Percentiles rank a stretch among this genome's conserved stretches.
phyloP scores from a whole-genome alignment of 2,888 invertebrate genomes.

The Mesopsocus fuscifrons region DNA sequence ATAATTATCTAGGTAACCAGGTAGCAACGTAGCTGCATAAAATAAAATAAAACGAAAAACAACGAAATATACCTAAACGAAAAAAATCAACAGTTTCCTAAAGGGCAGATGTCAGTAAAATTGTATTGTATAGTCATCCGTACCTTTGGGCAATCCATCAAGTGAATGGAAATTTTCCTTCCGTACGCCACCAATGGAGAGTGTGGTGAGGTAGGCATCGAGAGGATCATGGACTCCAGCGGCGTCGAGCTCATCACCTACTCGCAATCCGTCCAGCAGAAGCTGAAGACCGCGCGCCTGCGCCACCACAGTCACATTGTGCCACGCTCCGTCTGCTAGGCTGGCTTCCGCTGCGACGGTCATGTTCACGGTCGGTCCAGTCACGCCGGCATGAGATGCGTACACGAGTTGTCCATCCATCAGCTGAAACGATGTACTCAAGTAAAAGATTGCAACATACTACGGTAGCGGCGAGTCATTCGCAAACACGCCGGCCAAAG shows the following conservation, averaged over 20 bases:
- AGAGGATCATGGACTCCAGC: constrained; percentile 80
- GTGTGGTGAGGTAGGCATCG: constrained; percentile 67
- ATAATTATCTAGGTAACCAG: no score
- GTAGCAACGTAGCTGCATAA: no score
- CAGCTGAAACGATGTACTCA: constrained; percentile 29
- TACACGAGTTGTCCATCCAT: constrained; percentile 58
- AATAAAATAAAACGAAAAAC: no score
- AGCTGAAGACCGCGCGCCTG: constrained; percentile 50
- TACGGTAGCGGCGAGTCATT: no score
- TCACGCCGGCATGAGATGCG: constrained; percentile 51
- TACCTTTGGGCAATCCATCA: constrained; percentile 21
- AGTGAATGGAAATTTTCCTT: constrained; percentile 36
- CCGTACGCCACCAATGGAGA: constrained; percentile 62
- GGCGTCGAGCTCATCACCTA: constrained; percentile 71
- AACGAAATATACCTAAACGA: no score
- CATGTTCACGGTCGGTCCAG: constrained; percentile 54
- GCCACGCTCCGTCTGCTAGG: constrained; percentile 73
- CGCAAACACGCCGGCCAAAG: no score
- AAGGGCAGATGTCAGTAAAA: no score
- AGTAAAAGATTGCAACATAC: no score
- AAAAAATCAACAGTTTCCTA: no score
- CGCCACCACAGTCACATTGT: constrained; percentile 60
- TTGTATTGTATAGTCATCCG: no score
- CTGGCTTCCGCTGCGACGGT: constrained; percentile 34
- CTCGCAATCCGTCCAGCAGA: constrained; percentile 44